A percentile compares a stretch with the other conserved stretches of the same genome.
phyloP scores from a whole-genome alignment of 2,797 vertebrate genomes.

The Tangara arthus region DNA sequence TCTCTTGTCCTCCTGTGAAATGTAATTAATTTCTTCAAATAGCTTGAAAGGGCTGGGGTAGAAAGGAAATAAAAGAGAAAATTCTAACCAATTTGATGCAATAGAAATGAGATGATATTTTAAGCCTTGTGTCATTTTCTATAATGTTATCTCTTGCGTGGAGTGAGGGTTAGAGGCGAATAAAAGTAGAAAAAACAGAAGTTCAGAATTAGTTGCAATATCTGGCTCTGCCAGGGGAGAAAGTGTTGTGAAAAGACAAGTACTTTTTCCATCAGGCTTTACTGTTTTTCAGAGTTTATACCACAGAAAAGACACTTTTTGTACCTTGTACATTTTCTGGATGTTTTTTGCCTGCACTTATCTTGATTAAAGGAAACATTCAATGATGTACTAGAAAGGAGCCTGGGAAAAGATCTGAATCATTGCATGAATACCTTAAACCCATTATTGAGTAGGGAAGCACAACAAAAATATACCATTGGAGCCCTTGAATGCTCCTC shows the following conservation, averaged over 20 bases:
- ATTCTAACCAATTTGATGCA: neutral
- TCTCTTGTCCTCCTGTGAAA: neutral
- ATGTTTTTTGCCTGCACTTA: neutral
- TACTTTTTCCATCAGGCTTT: neutral
- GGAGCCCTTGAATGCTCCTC: neutral
- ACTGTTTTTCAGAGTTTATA: neutral
- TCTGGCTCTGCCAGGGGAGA: neutral
- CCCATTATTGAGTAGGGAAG: neutral
- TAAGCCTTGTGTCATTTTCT: neutral
- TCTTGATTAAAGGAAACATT: neutral
- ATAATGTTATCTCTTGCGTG: neutral
- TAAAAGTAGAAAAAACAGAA: neutral
- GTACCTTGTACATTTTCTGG: neutral
- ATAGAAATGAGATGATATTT: neutral
- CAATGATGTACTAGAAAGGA: neutral
- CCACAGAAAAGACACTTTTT: neutral
- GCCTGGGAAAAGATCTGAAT: neutral
- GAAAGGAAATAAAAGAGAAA: neutral
- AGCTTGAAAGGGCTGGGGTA: neutral
- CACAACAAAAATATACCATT: neutral
- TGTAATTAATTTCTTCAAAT: constrained; percentile 22
- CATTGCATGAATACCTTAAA: neutral
- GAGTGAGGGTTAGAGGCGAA: neutral
- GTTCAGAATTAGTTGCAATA: neutral
- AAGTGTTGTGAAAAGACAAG: neutral